Evolutionary conservation across 1,140 invertebrate species (phyloP).

Genomic region (Euwallacea fornicatus): DNA sequence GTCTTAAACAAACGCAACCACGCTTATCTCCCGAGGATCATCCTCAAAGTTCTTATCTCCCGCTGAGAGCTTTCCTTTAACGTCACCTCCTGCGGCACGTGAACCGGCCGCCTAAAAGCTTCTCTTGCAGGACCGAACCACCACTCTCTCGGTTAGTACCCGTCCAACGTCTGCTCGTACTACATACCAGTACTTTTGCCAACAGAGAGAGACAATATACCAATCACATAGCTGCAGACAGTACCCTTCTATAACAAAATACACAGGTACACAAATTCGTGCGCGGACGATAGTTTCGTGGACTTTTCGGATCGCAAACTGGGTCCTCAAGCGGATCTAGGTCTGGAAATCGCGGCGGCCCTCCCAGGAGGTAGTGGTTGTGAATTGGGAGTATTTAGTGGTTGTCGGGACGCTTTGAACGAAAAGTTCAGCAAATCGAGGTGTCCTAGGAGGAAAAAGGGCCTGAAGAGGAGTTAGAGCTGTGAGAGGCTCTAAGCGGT

Average conservation of each 20-base stretch:
- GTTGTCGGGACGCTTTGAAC: conserved; percentile 12
- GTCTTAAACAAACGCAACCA: not conserved
- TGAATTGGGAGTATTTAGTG: conserved; percentile 5
- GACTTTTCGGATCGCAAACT: conserved; percentile 23
- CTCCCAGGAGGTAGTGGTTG: conserved; percentile 7
- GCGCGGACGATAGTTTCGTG: conserved; percentile 11
- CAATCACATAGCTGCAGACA: conserved; percentile 5
- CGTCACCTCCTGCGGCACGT: conserved; percentile 28
- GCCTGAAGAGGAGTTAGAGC: not conserved
- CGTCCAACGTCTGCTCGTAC: conserved; percentile 27
- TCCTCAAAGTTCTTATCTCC: conserved; percentile 7
- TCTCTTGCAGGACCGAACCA: conserved; percentile 31
- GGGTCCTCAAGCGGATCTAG: conserved; percentile 21
- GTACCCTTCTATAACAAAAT: conserved; percentile 14
- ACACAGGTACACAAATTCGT: not conserved
- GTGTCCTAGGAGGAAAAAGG: conserved; percentile 29
- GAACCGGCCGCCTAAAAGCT: conserved; percentile 31
- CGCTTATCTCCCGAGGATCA: too few relatives aligned
- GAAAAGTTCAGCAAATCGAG: conserved; percentile 27
- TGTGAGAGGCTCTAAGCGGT: not conserved
- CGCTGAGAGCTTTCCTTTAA: conserved; percentile 24
- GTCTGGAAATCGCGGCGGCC: conserved; percentile 17
- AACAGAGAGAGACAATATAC: conserved; percentile 8
- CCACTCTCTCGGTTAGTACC: conserved; percentile 35
- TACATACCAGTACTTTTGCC: conserved; percentile 19